Evolutionary conservation across 23 tunicate species (phyloP).

Genomic region (Styela plicata): DNA sequence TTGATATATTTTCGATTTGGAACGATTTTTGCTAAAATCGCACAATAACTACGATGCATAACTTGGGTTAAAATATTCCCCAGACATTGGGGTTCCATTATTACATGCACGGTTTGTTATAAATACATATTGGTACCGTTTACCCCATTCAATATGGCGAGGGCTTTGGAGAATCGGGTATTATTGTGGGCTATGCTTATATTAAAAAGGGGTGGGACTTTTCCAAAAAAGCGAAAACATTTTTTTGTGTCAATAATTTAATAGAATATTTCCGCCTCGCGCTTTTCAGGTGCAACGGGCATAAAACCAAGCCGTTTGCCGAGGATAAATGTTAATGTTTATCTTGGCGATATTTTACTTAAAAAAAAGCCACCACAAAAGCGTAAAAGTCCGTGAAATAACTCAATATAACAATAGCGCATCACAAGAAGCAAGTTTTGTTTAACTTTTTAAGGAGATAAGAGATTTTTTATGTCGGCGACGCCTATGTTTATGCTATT

Average conservation of each 20-base stretch:
- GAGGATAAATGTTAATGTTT: not conserved
- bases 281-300: not conserved
- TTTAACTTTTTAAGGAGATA: too few relatives aligned
- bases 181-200: too few relatives aligned
- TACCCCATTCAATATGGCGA: not conserved
- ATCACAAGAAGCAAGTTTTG: not conserved
- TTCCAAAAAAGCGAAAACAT: not conserved
- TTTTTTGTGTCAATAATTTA: not conserved
- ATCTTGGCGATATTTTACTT: not conserved
- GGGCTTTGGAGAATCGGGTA: not conserved
- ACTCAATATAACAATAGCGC: not conserved
- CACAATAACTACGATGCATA: too few relatives aligned
- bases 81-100: not conserved
- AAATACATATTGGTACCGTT: not conserved
- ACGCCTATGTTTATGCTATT: not conserved
- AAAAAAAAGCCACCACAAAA: not conserved
- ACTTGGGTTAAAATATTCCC: not conserved
- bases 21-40: too few relatives aligned
- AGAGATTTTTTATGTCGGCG: not conserved
- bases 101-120: not conserved
- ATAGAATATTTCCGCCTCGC: not conserved
- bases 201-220: not conserved
- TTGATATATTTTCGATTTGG: too few relatives aligned
- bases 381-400: not conserved
- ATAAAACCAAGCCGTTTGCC: not conserved